Evolutionary conservation across 2,888 invertebrate genomes (phyloP).

Genomic region (Pycnomerus fuliginosus): DNA sequence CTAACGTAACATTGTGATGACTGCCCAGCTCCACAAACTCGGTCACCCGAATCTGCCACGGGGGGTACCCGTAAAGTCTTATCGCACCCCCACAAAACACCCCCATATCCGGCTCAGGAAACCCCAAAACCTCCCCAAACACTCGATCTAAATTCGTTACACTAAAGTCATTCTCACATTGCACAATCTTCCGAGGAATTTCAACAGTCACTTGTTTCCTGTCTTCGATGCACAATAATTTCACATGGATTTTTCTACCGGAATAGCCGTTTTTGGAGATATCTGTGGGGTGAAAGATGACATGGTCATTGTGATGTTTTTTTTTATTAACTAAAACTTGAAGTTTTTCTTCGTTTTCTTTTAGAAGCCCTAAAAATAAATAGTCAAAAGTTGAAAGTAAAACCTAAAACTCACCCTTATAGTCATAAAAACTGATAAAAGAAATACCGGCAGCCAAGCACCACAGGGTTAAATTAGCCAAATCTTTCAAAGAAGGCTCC

Average conservation of each 20-base stretch:
- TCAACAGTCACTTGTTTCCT: conserved; percentile 56
- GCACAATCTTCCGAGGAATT: conserved; percentile 52
- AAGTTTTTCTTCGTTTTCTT: conserved; percentile 58
- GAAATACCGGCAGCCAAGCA: conserved; percentile 73
- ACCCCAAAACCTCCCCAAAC: conserved; percentile 56
- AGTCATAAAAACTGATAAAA: conserved; percentile 81
- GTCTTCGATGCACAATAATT: conserved; percentile 58
- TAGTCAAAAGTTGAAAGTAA: too few relatives aligned
- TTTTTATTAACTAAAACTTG: conserved; percentile 58
- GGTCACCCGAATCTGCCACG: conserved; percentile 85
- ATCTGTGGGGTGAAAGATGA: conserved; percentile 51
- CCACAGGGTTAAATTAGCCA: conserved; percentile 75
- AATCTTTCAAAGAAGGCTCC: conserved; percentile 59
- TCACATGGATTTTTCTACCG: conserved; percentile 60
- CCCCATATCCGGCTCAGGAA: conserved; percentile 79
- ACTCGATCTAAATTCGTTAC: conserved; percentile 59
- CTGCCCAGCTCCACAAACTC: conserved; percentile 74
- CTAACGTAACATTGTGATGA: conserved; percentile 59
- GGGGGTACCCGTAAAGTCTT: conserved; percentile 74
- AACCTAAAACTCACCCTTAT: conserved; percentile 66
- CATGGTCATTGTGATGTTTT: conserved; percentile 52
- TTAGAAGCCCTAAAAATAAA: conserved; percentile 57
- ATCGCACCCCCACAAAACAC: conserved; percentile 67
- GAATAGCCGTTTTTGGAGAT: conserved; percentile 54
- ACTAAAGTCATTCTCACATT: conserved; percentile 49